phyloP scores from a whole-genome alignment of 92 coral and sea anemone genomes.

The Pocillopora grandis region DNA sequence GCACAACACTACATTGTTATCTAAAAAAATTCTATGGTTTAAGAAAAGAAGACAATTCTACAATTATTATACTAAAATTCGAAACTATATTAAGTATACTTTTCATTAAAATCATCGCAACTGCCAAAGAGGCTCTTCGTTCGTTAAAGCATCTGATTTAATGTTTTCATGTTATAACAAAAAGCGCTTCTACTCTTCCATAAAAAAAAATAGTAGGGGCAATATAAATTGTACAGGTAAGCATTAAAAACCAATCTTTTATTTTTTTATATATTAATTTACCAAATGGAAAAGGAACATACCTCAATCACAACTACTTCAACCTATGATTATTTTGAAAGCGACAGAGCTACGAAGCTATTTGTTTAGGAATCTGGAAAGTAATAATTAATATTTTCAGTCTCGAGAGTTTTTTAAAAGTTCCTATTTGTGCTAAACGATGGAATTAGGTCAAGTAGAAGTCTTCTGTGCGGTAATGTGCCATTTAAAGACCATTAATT shows the following conservation, averaged over 20 bases:
- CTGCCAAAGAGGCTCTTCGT: background rate
- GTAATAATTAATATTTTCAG: no score
- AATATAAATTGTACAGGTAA: no score
- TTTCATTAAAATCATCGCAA: background rate
- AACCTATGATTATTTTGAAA: no score
- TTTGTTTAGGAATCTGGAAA: no score
- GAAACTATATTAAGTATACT: background rate
- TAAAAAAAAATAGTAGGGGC: background rate
- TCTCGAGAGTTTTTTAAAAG: no score
- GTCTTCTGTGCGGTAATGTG: no score
- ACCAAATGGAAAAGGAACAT: no score
- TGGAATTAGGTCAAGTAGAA: no score
- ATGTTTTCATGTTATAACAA: background rate
- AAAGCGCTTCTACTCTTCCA: background rate
- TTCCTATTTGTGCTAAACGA: no score
- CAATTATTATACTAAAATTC: background rate
- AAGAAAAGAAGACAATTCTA: background rate
- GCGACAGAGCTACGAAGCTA: no score
- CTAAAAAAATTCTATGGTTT: background rate
- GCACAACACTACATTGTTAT: background rate
- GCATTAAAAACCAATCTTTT: background rate
- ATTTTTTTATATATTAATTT: background rate
- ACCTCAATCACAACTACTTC: no score
- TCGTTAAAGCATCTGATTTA: background rate
- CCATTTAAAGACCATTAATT: no score